These are phyloP conservation scores for Stichopus horrens DNA, from an alignment of 53 echinoderm and acorn worm genomes.

Conservation along the genomic window DNA sequence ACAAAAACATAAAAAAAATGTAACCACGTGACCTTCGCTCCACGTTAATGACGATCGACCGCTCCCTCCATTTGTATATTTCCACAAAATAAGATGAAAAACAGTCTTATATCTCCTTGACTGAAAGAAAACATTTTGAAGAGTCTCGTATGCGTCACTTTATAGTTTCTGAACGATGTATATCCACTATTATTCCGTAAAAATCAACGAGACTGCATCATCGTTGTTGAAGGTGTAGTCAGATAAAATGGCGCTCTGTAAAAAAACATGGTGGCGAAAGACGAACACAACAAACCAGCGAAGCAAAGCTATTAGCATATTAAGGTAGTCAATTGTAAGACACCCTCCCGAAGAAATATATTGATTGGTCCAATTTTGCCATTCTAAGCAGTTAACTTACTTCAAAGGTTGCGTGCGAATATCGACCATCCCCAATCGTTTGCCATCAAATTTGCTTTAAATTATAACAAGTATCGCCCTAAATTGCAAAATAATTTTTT, in stretches of 20 bases:
- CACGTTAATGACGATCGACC: conserved; percentile 65
- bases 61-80: conserved; percentile 40
- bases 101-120: neutral
- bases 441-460: too few relatives aligned
- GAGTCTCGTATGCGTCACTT: neutral
- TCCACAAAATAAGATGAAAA: neutral
- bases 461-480: too few relatives aligned
- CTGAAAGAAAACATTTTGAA: neutral
- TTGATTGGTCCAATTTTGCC: conserved; percentile 66
- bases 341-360: conserved; percentile 90
- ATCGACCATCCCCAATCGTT: too few relatives aligned
- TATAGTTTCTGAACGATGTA: neutral
- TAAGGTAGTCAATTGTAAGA: conserved; percentile 86
- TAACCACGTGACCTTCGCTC: conserved; percentile 88
- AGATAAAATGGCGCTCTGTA: conserved; percentile 46
- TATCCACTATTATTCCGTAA: neutral
- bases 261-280: conserved; percentile 42
- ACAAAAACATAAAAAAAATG: conserved; percentile 39
- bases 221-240: neutral
- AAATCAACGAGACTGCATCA: neutral
- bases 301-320: conserved; percentile 85
- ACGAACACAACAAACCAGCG: conserved; percentile 66
- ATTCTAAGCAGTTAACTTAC: conserved; percentile 19
- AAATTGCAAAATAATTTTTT: too few relatives aligned
- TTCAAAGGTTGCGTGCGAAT: neutral